Conservation (phyloP, 2,797 vertebrate species). For the Enteromius mattozi region DNA sequence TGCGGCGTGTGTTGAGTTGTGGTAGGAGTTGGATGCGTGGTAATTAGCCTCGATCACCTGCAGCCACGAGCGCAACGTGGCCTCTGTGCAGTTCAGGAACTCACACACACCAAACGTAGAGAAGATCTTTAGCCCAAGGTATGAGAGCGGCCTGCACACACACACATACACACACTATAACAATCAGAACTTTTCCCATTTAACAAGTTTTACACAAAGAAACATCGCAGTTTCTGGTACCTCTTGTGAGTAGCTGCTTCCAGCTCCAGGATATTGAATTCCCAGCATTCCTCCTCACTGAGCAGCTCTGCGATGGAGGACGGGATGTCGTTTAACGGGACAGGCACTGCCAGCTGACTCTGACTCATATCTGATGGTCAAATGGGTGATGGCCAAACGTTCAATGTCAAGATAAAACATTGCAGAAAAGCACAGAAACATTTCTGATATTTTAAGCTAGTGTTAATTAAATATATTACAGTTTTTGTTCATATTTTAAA, state of each 20-base stretch:
- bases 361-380: constrained; percentile 62
- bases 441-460: neutral
- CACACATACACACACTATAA: neutral
- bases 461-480: neutral
- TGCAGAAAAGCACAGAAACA: neutral
- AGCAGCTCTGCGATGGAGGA: constrained; percentile 88
- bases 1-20: constrained; percentile 93
- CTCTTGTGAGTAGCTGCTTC: constrained; percentile 84
- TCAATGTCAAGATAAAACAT: neutral
- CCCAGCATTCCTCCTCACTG: constrained; percentile 93
- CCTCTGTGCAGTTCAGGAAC: constrained; percentile 91
- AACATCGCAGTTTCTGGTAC: neutral
- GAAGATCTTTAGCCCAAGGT: constrained; percentile 93
- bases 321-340: constrained; percentile 88
- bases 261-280: constrained; percentile 93
- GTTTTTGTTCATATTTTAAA: neutral
- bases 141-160: constrained; percentile 87
- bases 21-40: constrained; percentile 93
- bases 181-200: neutral
- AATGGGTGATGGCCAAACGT: constrained; percentile 15
- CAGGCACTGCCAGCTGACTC: constrained; percentile 79
- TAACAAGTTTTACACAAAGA: neutral
- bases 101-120: constrained; percentile 92
- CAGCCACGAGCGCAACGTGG: constrained; percentile 90
- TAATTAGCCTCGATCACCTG: constrained; percentile 94